Conservation (phyloP, 2,797 vertebrate genomes). For the Manis pentadactyla region DNA sequence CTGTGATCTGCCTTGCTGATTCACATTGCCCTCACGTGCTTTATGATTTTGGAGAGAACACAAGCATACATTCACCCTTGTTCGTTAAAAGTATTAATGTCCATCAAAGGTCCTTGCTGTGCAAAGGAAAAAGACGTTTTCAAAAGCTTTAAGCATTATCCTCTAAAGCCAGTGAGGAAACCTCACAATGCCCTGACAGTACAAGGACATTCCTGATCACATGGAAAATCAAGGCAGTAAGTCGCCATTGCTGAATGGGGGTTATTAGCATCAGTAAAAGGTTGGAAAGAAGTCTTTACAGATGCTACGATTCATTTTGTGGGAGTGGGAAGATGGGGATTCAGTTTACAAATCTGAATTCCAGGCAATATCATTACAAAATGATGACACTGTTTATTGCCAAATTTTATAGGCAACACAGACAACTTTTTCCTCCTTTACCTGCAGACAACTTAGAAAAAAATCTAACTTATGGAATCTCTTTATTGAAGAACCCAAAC, state of each 20-base stretch:
- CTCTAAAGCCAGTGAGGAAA: background rate
- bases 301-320: background rate
- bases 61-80: background rate
- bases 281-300: background rate
- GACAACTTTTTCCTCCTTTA: background rate
- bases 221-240: background rate
- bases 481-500: background rate
- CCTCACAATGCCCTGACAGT: too few relatives aligned
- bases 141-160: background rate
- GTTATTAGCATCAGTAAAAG: background rate
- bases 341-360: conserved; percentile 26
- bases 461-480: background rate
- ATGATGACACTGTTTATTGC: background rate
- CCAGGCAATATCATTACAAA: background rate
- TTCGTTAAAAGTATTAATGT: background rate
- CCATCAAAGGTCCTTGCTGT: background rate
- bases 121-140: background rate
- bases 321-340: background rate
- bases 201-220: background rate
- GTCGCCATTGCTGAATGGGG: background rate
- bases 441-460: background rate
- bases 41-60: background rate
- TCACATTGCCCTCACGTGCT: background rate
- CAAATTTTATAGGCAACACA: background rate
- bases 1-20: background rate